A percentile compares a stretch with the other conserved stretches of the same genome.
These are phyloP conservation scores for Phalacrocorax brasilianus DNA, from an alignment of 2,113 vertebrate species.

Conservation along the genomic window DNA sequence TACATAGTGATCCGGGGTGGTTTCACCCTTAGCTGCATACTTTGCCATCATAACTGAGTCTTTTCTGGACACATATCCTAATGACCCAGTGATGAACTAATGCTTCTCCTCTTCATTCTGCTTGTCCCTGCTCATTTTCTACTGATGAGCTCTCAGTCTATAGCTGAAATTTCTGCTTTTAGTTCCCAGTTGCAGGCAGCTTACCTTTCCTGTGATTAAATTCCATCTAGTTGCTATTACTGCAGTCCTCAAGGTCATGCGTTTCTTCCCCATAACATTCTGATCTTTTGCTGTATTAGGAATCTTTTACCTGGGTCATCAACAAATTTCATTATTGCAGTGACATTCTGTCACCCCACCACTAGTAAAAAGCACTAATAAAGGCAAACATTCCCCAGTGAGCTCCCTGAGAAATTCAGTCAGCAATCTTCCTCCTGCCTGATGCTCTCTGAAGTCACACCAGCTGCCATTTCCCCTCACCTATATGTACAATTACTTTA, in stretches of 20 bases:
- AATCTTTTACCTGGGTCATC: slow-evolving; percentile 14
- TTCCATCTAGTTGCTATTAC: slow-evolving; percentile 6
- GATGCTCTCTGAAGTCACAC: not conserved
- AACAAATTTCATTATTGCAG: not conserved
- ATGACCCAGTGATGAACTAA: not conserved
- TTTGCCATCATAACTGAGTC: not conserved
- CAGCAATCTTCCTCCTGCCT: not conserved
- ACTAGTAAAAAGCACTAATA: slow-evolving; percentile 8
- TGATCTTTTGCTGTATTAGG: not conserved
- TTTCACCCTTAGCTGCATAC: not conserved
- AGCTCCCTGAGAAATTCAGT: not conserved
- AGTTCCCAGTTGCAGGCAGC: not conserved
- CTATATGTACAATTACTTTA: not conserved
- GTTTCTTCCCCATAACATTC: not conserved
- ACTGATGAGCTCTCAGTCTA: not conserved
- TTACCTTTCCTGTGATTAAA: slow-evolving; percentile 12
- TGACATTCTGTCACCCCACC: slow-evolving; percentile 13
- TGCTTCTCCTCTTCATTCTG: not conserved
- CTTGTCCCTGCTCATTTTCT: not conserved
- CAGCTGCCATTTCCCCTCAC: not conserved
- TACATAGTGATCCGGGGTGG: not conserved
- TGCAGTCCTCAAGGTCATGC: not conserved
- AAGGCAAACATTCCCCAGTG: slow-evolving; percentile 20
- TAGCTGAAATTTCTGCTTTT: not conserved
- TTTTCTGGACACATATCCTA: not conserved